Conservation (phyloP, 2,888 invertebrate species). For the Prosopocoilus inquinatus region DNA sequence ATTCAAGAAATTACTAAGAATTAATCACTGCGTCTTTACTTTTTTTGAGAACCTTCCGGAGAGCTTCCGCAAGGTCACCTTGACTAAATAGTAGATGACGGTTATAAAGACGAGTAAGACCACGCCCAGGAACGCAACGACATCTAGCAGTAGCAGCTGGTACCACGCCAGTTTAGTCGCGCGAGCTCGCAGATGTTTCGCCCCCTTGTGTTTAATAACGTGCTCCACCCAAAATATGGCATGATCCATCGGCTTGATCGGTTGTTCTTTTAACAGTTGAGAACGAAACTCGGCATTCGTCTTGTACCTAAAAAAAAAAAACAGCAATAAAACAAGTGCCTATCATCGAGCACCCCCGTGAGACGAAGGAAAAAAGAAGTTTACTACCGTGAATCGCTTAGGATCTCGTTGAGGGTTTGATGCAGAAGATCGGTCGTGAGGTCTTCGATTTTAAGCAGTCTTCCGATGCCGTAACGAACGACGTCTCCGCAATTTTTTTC, state of each 20-base stretch:
- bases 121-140: background rate
- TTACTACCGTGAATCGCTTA: background rate
- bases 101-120: too few species aligned
- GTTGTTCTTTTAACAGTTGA: slow-evolving; percentile 31
- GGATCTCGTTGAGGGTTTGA: background rate
- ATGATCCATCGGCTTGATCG: slow-evolving; percentile 30
- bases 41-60: too few species aligned
- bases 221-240: slow-evolving; percentile 40
- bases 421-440: background rate
- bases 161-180: slow-evolving; percentile 31
- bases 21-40: too few species aligned
- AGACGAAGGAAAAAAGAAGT: too few species aligned
- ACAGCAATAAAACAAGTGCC: too few species aligned
- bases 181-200: slow-evolving; percentile 32
- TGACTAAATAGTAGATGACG: too few species aligned
- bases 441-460: background rate
- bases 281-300: slow-evolving; percentile 27
- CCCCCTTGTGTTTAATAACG: slow-evolving; percentile 33
- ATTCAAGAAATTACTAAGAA: too few species aligned
- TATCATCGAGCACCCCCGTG: too few species aligned
- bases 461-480: slow-evolving; percentile 2
- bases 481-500: slow-evolving; percentile 14
- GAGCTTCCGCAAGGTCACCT: too few species aligned
- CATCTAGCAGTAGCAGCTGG: slow-evolving; percentile 32
- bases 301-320: slow-evolving; percentile 18